Percentiles rank a stretch among this genome's conserved stretches.
Evolutionary conservation across 2,113 vertebrate genomes (phyloP).

Genomic region (Anguilla rostrata): DNA sequence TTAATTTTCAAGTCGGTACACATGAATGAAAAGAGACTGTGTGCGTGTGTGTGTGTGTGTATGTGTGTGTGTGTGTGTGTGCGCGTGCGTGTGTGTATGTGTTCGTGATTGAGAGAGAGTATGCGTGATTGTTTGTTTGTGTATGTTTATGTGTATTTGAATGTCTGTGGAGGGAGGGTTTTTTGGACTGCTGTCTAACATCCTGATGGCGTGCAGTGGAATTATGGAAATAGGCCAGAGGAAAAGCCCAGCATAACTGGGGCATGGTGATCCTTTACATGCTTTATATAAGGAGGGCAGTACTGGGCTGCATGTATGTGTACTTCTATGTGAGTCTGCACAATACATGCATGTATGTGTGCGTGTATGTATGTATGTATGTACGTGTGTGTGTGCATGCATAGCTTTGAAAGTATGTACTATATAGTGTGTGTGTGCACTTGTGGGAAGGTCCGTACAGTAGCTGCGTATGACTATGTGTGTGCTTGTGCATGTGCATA

Average conservation of each 20-base stretch:
- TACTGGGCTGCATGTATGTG: slow-evolving; percentile 51
- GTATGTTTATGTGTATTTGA: not conserved
- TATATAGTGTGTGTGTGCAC: not conserved
- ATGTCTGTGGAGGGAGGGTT: too few relatives aligned
- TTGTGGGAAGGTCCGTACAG: not conserved
- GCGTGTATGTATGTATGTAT: not conserved
- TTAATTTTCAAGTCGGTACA: too few relatives aligned
- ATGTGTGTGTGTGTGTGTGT: not conserved
- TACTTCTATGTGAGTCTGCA: slow-evolving; percentile 27
- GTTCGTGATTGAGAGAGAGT: too few relatives aligned
- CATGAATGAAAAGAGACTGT: not conserved
- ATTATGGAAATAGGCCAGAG: not conserved
- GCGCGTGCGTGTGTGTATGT: not conserved
- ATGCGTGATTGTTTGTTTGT: too few relatives aligned
- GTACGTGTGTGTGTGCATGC: not conserved
- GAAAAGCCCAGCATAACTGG: slow-evolving; percentile 49
- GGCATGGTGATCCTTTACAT: slow-evolving; percentile 39
- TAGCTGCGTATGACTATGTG: not conserved
- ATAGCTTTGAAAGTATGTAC: not conserved
- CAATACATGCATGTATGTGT: not conserved
- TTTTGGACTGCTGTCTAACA: not conserved
- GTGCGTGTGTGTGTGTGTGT: not conserved
- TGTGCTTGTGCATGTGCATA: not conserved
- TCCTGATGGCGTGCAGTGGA: slow-evolving; percentile 40
- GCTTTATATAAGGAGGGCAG: slow-evolving; percentile 57